Conservation (phyloP, 2,888 invertebrate genomes). For the Cepaea hortensis region DNA sequence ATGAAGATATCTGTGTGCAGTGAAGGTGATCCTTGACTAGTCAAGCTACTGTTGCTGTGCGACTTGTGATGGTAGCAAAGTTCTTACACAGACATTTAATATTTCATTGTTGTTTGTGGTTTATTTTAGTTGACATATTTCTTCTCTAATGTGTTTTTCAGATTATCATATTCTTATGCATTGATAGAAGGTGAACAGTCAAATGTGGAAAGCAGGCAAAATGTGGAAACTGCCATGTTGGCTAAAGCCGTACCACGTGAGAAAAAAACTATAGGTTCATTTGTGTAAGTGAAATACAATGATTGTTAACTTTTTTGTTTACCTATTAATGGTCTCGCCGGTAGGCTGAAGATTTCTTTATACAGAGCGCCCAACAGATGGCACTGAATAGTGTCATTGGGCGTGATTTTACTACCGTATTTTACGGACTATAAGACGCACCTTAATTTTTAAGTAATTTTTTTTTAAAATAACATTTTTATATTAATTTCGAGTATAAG, state of each 20-base stretch:
- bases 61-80: background rate
- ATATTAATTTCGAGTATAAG: no score
- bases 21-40: no score
- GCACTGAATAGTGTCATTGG: no score
- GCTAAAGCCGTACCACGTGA: background rate
- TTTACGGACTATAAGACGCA: no score
- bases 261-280: background rate
- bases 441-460: no score
- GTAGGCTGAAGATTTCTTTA: no score
- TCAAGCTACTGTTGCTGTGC: background rate
- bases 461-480: no score
- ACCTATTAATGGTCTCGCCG: background rate
- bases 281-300: background rate
- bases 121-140: background rate
- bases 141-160: background rate
- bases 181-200: background rate
- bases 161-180: slow-evolving; percentile 31
- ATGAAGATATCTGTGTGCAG: no score
- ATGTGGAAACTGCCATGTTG: background rate
- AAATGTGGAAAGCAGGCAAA: background rate
- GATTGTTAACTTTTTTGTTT: background rate
- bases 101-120: background rate
- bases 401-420: no score
- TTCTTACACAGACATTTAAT: background rate
- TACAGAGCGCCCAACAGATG: no score